Conservation (phyloP, 1,140 invertebrate genomes). For the Musca vetustissima region DNA sequence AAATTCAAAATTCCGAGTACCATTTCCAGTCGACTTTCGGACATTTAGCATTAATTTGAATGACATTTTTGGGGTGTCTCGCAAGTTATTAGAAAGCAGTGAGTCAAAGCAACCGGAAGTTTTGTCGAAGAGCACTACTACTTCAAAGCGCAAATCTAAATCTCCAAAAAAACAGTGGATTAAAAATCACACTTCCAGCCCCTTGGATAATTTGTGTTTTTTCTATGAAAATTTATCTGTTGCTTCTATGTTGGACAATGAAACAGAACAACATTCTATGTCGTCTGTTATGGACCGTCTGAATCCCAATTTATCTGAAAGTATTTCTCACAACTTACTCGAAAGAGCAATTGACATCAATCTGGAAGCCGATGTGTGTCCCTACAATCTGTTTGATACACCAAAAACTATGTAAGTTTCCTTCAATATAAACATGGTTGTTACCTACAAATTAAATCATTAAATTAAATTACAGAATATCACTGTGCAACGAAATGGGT, state of each 20-base stretch:
- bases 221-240: slow-evolving; percentile 49
- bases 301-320: slow-evolving; percentile 37
- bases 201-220: slow-evolving; percentile 33
- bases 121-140: not conserved
- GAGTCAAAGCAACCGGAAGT: not conserved
- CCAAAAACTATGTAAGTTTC: slow-evolving; percentile 38
- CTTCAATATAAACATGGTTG: not conserved
- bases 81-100: slow-evolving; percentile 25
- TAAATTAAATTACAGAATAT: slow-evolving; percentile 20
- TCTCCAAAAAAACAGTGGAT: slow-evolving; percentile 50
- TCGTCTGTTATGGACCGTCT: slow-evolving; percentile 43
- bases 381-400: slow-evolving; percentile 49
- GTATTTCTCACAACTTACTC: slow-evolving; percentile 44
- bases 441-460: not conserved
- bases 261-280: slow-evolving; percentile 11
- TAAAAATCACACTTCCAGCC: slow-evolving; percentile 32
- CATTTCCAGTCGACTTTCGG: slow-evolving; percentile 48
- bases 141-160: slow-evolving; percentile 40
- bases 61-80: slow-evolving; percentile 38
- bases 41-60: slow-evolving; percentile 42
- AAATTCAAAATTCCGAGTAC: slow-evolving; percentile 40
- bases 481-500: slow-evolving; percentile 32
- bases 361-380: slow-evolving; percentile 37
- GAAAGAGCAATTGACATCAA: slow-evolving; percentile 42
- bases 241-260: slow-evolving; percentile 31